Base-by-base conservation (phyloP, 2,797 vertebrate genomes). In the Staurois parvus region DNA sequence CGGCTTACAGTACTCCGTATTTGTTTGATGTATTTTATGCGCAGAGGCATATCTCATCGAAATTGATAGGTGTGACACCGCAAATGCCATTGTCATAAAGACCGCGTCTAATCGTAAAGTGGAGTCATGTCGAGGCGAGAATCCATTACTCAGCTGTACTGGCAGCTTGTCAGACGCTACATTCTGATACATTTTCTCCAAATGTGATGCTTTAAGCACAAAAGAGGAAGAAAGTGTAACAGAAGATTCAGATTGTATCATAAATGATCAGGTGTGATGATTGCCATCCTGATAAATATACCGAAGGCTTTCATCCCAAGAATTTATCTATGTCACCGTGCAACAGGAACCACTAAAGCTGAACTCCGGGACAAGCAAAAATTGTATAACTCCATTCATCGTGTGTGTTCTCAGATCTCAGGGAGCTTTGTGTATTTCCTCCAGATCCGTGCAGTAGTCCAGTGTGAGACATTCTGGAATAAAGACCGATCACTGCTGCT, bases 11-110 rank as follows among this genome's bases (percentile, higher is more conserved):
- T 24, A n/a, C 76, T 19, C 40, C 17, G 8, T 67, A 29, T 83
- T 52, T 56, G 42, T 26, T 13, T 29, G 62, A 77, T 29, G 29
- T 77, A 40, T 84, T 77, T 84, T 84, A 59, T 69, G 66, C 17
- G 68, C 30, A 34, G 26, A 40, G 1, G 32, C n/a, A 70, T 75
- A 29, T 76, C 30, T 69, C 66, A 56, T 84, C 29, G 40, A 37
- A 83, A 77, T 19, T 59, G 45, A 77, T 84, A 73, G 74, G 82
- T 70, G 66, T 59, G 72, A 32, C 74, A 42, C 45, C 12, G 52
- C 19, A 84, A 70, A 77, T 72, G 82, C 21, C 82, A 84, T 76
- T 76, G 40, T 83, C 67, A 76, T 76, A 83, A 83, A 77, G 34
- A 59, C 66, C 73, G 28, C 34, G 64, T 56, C 73, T 76, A 84